Base-by-base conservation (phyloP, 2,113 vertebrate species). In the Sceloporus undulatus region DNA sequence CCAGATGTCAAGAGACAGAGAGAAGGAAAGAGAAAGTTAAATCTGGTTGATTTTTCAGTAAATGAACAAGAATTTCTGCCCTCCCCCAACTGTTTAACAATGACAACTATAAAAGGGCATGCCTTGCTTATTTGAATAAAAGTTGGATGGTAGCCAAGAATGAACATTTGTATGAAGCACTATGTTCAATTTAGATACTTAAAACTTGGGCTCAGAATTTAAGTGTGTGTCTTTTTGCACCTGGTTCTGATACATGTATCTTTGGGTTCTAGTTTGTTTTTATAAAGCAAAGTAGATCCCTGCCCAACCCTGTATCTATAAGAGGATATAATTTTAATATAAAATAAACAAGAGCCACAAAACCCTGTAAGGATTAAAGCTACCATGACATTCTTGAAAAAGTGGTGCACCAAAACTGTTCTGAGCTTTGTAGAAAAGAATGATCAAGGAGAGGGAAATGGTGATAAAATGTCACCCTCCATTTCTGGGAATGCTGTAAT, bases 401-500 rank as follows among this genome's bases (percentile, higher is more conserved):
- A 62, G 11, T 7, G 66, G 10, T 52, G 11, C 27, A 85, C 9
- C 25, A 40, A 40, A 38, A 62, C 59, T 23, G 16, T 81, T 81
- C 62, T 81, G n/a, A 65, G 9, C 8, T 62, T 65, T 65, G 79
- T 52, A 23, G 56, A 81, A 81, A 65, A 62, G 40, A 0, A 79
- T 4, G 2, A 34, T 14, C 56, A 76, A 87, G 84, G 84, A 71
- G 25, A 0, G 0, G 75, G 85, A 90, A 90, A 83, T 92, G 92
- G 79, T 89, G 65, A 79, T 86, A 89, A 87, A 87, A 90, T 42
- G 88, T 89, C 78, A 5, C 1, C 62, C 78, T 74, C 82, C 76
- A 42, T 80, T 85, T 54, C 85, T 92, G 86, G 25, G 92, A 73
- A 62, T 40, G 71, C 38, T 62, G 1, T 78, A 70, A 80, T 79